These are phyloP conservation scores for Chrysoperla carnea DNA, from an alignment of 1,140 invertebrate genomes.

Conservation along the genomic window DNA sequence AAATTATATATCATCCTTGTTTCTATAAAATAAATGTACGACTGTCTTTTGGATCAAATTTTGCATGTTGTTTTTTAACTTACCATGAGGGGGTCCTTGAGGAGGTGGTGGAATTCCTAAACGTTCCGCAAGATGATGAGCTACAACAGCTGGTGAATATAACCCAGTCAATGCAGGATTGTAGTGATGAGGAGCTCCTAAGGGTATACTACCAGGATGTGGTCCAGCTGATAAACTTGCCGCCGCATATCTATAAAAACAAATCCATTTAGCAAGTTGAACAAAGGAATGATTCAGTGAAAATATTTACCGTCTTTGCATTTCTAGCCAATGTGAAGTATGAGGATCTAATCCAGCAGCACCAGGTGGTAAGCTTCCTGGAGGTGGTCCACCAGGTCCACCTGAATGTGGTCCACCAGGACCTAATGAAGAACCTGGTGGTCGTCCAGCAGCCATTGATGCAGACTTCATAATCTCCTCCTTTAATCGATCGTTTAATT, in stretches of 20 bases:
- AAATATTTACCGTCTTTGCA: neutral
- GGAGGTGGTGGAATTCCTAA: slow-evolving; percentile 48
- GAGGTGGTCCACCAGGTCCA: slow-evolving; percentile 3
- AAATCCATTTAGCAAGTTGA: neutral
- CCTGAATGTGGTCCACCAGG: slow-evolving; percentile 21
- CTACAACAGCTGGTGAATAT: slow-evolving; percentile 22
- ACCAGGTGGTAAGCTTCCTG: slow-evolving; percentile 13
- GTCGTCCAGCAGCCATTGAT: slow-evolving; percentile 20
- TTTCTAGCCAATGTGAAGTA: neutral
- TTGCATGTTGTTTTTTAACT: neutral
- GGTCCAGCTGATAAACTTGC: slow-evolving; percentile 22
- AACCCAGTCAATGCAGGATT: slow-evolving; percentile 5
- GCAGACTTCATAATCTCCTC: slow-evolving; percentile 58
- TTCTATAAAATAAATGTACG: too few relatives aligned
- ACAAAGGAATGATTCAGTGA: neutral
- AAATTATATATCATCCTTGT: neutral
- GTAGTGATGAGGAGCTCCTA: neutral
- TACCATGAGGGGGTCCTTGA: slow-evolving; percentile 12
- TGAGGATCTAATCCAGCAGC: slow-evolving; percentile 2
- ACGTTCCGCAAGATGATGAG: slow-evolving; percentile 59
- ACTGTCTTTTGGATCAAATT: neutral
- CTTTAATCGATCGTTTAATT: slow-evolving; percentile 63
- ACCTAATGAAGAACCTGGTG: slow-evolving; percentile 27
- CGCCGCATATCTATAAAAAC: slow-evolving; percentile 15
- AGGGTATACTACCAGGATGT: neutral